Evolutionary conservation across 2,113 vertebrate genomes (phyloP).

Genomic region (Brienomyrus brachyistius): DNA sequence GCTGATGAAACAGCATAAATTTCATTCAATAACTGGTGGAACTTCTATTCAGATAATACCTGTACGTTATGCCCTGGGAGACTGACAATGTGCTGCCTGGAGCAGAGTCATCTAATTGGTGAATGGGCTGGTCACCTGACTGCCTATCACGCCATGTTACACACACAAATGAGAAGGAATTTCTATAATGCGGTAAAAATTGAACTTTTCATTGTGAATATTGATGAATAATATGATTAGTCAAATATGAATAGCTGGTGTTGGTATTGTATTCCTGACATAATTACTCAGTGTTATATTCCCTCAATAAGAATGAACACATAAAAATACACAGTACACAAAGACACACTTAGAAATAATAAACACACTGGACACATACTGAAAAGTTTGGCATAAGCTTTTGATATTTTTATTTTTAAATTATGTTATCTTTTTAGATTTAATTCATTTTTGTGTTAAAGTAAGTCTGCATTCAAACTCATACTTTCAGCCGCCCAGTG

Average conservation of each 20-base stretch:
- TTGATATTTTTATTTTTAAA: slow-evolving; percentile 65
- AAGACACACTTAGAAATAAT: slow-evolving; percentile 14
- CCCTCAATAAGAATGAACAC: background rate
- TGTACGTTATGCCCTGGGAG: no score
- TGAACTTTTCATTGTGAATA: no score
- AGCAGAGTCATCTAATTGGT: background rate
- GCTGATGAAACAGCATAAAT: background rate
- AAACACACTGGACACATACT: slow-evolving; percentile 42
- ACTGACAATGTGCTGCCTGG: background rate
- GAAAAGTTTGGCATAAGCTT: slow-evolving; percentile 59
- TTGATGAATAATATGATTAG: no score
- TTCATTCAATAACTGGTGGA: background rate
- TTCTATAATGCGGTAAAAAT: background rate
- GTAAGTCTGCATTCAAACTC: slow-evolving; percentile 65
- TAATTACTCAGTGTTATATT: background rate
- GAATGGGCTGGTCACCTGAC: background rate
- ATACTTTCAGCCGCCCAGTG: slow-evolving; percentile 34
- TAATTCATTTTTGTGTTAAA: slow-evolving; percentile 42
- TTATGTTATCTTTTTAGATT: slow-evolving; percentile 41
- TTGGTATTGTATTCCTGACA: background rate
- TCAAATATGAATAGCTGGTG: no score
- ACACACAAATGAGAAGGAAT: background rate
- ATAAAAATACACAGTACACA: background rate
- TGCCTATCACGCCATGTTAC: background rate
- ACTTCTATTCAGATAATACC: background rate